Evolutionary conservation across 2,797 vertebrate species (phyloP), one percentile per base, ranked within the genome.

Genomic region (Anabacerthia variegaticeps): DNA sequence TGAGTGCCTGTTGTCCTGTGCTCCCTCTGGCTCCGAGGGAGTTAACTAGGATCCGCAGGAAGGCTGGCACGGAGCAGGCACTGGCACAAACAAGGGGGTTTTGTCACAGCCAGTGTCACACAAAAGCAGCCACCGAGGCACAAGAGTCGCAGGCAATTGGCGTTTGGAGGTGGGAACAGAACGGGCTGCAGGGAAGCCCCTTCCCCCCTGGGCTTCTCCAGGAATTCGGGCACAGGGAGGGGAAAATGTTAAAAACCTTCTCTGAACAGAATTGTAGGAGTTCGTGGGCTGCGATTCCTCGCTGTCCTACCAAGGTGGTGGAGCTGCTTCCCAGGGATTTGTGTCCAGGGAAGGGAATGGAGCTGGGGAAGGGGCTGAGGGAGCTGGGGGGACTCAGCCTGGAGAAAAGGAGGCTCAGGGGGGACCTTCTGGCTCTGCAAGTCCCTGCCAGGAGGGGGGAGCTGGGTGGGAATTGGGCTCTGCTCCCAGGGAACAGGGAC

Each of bases 281-380:
- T 37, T 49, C 24, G 0, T 5, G 30, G 37, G 43, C 20, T 58
- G 13, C 1, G 7, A 2, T 23, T 39, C 12, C 3, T 69, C 7
- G 1, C 37, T 23, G 8, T 69, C 58, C 39, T 3, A 3, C 27
- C 0, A 0, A 14, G 13, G 2, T 58, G 58, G 16, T 23, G 54
- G 52, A 69, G 44, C 58, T 1, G 1, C 36, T 61, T 44, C 59
- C 65, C 18, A 9, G 46, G 71, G 12, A 23, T 48, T 59, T 18
- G 5, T 14, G n/a, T 19, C 9, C 21, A 15, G 56, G 69, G 56
- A 26, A 56, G 54, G 54, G 54, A n/a, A n/a, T 7, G 54, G 56
- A 61, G 58, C 17, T 19, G n/a, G 22, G n/a, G 36, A 27, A 39
- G 37, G 58, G 26, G 28, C 37, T 61, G 34, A 27, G 34, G 34